Evolutionary conservation across 2,113 vertebrate species (phyloP), one percentile per base, ranked within the genome.

Genomic region (Cyphomyrus plagiostoma): DNA sequence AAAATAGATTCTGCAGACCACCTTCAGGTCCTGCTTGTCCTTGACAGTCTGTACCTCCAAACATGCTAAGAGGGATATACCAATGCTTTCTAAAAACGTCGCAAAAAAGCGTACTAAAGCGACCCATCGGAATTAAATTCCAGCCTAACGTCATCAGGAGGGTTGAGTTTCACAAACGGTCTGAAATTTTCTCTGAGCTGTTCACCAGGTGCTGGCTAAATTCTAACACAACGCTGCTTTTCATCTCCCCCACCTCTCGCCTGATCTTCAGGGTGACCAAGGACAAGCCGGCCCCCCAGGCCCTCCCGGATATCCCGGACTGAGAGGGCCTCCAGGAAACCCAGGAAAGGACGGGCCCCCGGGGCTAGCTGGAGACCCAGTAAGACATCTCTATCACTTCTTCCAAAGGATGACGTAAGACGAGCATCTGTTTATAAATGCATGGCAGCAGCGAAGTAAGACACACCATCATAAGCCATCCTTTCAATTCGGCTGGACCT

Each of bases 271-370:
- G 97, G 97, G 97, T 13, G 95, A 97, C 89, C 96, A 95, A 94
- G 97, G 97, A 89, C 96, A 92, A 91, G 95, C 95, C 89, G 97
- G 97, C 93, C 94, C 94, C 83, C 95, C 97, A 0, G 97, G 97
- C 45, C 96, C 94, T 0, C 96, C 96, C 89, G 97, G 97, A 84
- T 94, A 93, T 26, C 96, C 96, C 87, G 97, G 97, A 87, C 95
- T 94, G 90, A 95, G 95, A 87, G 97, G 97, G 52, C 96, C 97
- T 91, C 96, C 96, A 90, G 97, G 97, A 3, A 95, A 96, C 93
- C 97, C 94, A 0, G 97, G 97, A 89, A 97, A 94, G 91, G 97
- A 97, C 90, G 97, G 97, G 86, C 96, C 96, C 91, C 93, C 92
- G 90, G 97, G 97, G 93, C 91, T 91, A 89, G 91, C 94, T 93